Base-by-base conservation (phyloP, 2,888 invertebrate species). In the Cylindroiulus punctatus region DNA sequence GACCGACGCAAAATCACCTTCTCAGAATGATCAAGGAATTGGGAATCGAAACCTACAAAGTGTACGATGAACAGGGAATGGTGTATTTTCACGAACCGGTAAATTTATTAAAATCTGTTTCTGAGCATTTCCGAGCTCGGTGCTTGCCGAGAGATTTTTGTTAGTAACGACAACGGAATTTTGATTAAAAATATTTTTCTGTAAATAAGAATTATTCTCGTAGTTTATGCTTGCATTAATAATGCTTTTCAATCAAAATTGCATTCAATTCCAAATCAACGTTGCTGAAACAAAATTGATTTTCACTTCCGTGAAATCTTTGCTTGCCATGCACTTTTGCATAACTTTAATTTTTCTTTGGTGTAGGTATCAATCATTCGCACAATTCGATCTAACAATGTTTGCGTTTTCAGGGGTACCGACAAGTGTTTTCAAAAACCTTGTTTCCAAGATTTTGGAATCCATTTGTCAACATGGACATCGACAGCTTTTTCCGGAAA, bases 1-100 rank as follows among this genome's bases (percentile, higher is more conserved):
- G 91, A 3, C 90, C 90, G 8, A 90, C 90, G 4, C 92, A 92
- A 88, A 89, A 90, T 86, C 89, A 91, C 57, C 88, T 91, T 10
- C 88, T 91, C 42, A 88, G 90, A 30, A 87, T 91, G 84, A 88
- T 90, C 44, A 89, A 90, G 84, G 91, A 91, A 87, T 89, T 91
- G 40, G 90, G 89, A 0, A 87, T 91, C 7, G 88, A 90, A 81
- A 91, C 90, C 0, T 90, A 89, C 86, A 88, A 88, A 36, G 89
- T 89, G 86, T 88, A 88, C 86, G 82, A 87, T 19, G 85, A 87
- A 22, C 40, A 65, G 19, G 52, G 52, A 19, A 65, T 40, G 36
- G 47, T 87, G 14, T 86, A 87, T 85, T 87, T 36, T 30, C 81
- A 82, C n/a, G 86, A 86, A 86, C 42, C 81, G 42, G 86, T 86